Conservation (phyloP, 2,113 vertebrate species). For the Campylomormyrus numenius region DNA sequence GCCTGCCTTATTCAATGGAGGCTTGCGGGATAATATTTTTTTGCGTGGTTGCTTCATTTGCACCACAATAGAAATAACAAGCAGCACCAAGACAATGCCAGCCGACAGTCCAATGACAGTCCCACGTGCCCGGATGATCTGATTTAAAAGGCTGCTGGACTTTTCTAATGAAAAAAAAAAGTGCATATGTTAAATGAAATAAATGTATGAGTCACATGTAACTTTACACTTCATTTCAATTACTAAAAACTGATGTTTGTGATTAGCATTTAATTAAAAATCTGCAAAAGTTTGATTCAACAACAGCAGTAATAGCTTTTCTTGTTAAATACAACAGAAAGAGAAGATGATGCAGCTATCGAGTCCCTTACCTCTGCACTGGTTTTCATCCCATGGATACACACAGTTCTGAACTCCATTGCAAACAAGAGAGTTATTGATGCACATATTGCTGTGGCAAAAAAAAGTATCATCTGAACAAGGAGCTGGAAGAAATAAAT, state of each 20-base stretch:
- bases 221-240: neutral
- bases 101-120: conserved; percentile 92
- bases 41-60: conserved; percentile 97
- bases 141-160: conserved; percentile 82
- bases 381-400: conserved; percentile 98
- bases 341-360: neutral
- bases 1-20: conserved; percentile 87
- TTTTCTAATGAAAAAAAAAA: conserved; percentile 64
- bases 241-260: neutral
- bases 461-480: conserved; percentile 87
- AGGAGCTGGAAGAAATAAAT: conserved; percentile 69
- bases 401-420: conserved; percentile 97
- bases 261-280: neutral
- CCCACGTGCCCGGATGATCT: conserved; percentile 91
- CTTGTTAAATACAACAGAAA: neutral
- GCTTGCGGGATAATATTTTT: conserved; percentile 88
- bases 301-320: neutral
- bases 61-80: conserved; percentile 91
- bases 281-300: neutral
- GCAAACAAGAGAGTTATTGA: conserved; percentile 96
- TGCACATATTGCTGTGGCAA: conserved; percentile 99
- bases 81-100: conserved; percentile 88
- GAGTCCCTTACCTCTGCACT: conserved; percentile 80
- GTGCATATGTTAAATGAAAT: neutral
- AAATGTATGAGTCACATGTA: neutral